Evolutionary conservation across 1,140 invertebrate genomes (phyloP).

Genomic region (Drosophila mojavensis): DNA sequence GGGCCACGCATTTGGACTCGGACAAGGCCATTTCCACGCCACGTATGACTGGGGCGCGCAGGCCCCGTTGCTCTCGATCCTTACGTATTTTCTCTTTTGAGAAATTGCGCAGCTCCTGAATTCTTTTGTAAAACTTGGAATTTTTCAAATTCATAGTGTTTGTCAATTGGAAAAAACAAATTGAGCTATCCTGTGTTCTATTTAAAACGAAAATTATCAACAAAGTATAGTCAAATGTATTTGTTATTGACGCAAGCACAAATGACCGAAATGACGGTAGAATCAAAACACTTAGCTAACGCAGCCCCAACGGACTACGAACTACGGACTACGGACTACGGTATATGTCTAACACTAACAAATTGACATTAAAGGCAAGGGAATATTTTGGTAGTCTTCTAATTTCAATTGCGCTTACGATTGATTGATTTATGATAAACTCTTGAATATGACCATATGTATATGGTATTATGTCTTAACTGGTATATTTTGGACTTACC

Average conservation of each 20-base stretch:
- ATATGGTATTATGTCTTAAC: no score
- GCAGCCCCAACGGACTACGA: not conserved
- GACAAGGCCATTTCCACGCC: slow-evolving; percentile 61
- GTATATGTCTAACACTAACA: no score
- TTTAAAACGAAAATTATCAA: slow-evolving; percentile 27
- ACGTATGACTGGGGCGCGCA: slow-evolving; percentile 29
- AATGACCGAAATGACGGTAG: slow-evolving; percentile 54
- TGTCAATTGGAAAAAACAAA: slow-evolving; percentile 39
- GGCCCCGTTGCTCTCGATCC: slow-evolving; percentile 50
- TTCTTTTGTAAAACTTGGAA: slow-evolving; percentile 81
- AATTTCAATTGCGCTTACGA: no score
- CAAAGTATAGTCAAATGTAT: slow-evolving; percentile 22
- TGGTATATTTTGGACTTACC: no score
- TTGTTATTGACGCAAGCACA: slow-evolving; percentile 27
- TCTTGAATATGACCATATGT: no score
- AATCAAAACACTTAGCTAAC: slow-evolving; percentile 32
- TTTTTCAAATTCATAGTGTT: slow-evolving; percentile 83
- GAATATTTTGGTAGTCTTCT: not conserved
- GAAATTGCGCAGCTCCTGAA: slow-evolving; percentile 73
- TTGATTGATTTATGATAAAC: no score
- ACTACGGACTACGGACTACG: no score
- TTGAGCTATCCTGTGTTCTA: slow-evolving; percentile 40
- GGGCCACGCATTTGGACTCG: slow-evolving; percentile 36
- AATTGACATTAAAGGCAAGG: not conserved
- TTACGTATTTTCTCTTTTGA: slow-evolving; percentile 73